These are phyloP conservation scores for Aphelenchoides fujianensis DNA, from an alignment of 1,140 invertebrate genomes.

Conservation along the genomic window DNA sequence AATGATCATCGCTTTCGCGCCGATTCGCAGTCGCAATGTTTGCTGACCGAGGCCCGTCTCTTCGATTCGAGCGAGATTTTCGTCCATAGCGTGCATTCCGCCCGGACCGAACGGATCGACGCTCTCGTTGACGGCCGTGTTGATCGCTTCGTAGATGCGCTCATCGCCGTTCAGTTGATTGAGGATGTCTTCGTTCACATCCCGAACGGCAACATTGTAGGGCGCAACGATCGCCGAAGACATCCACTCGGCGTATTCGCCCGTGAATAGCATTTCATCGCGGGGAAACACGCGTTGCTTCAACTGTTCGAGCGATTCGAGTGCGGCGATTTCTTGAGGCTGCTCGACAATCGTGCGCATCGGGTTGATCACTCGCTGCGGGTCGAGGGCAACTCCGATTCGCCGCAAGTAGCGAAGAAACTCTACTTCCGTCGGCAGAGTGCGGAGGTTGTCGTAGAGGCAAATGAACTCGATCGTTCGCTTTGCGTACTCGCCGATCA, in stretches of 20 bases:
- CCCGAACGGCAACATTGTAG: not conserved
- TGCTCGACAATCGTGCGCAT: not conserved
- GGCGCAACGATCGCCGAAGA: not conserved
- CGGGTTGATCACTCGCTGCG: not conserved
- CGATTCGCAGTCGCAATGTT: conserved; percentile 18
- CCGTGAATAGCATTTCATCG: not conserved
- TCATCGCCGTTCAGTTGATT: conserved; percentile 2
- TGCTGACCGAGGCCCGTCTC: not conserved
- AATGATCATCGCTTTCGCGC: not conserved
- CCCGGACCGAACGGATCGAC: not conserved
- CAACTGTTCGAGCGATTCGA: not conserved
- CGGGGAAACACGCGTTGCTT: not conserved
- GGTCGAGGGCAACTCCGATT: not conserved
- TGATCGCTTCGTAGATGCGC: conserved; percentile 5
- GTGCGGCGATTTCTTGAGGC: not conserved
- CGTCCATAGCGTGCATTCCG: not conserved
- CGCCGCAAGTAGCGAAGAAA: not conserved
- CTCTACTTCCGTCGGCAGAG: not conserved
- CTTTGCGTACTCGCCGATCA: not conserved
- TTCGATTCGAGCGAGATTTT: not conserved
- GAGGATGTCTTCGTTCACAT: not conserved
- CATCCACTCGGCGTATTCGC: not conserved
- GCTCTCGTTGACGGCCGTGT: not conserved
- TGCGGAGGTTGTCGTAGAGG: not conserved
- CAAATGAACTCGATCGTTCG: not conserved